Percentiles rank a stretch among this genome's conserved stretches.
Conservation (phyloP, 1,140 invertebrate genomes). For the Piezodorus guildinii region DNA sequence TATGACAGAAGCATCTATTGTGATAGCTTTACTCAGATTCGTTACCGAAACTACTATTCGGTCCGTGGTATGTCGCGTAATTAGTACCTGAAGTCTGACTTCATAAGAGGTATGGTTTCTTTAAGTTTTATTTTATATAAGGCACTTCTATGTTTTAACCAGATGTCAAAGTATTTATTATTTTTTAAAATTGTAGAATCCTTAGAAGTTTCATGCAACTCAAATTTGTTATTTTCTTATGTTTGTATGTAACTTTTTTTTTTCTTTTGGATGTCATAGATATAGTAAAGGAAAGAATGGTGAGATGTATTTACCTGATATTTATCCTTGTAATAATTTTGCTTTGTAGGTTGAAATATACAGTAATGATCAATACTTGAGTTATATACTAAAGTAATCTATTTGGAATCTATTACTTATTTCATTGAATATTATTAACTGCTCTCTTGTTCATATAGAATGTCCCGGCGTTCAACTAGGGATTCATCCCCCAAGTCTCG, state of each 20-base stretch:
- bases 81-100: constrained; percentile 8
- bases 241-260: too few species aligned
- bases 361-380: too few species aligned
- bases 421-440: background rate
- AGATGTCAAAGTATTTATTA: too few species aligned
- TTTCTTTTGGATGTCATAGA: too few species aligned
- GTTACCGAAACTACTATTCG: background rate
- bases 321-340: too few species aligned
- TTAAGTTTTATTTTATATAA: background rate
- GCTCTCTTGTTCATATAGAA: background rate
- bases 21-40: background rate
- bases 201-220: too few species aligned
- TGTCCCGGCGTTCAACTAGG: constrained; percentile 1
- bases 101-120: constrained; percentile 12
- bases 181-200: too few species aligned
- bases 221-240: too few species aligned
- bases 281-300: too few species aligned
- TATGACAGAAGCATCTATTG: background rate
- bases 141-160: background rate
- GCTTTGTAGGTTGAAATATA: too few species aligned
- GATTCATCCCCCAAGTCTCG: constrained; percentile 23
- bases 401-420: background rate
- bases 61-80: background rate
- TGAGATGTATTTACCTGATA: too few species aligned
- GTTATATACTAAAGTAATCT: too few species aligned